Percentiles rank a stretch among this genome's conserved stretches.
Conservation (phyloP, 2,888 invertebrate species). For the Parochlus steinenii region DNA sequence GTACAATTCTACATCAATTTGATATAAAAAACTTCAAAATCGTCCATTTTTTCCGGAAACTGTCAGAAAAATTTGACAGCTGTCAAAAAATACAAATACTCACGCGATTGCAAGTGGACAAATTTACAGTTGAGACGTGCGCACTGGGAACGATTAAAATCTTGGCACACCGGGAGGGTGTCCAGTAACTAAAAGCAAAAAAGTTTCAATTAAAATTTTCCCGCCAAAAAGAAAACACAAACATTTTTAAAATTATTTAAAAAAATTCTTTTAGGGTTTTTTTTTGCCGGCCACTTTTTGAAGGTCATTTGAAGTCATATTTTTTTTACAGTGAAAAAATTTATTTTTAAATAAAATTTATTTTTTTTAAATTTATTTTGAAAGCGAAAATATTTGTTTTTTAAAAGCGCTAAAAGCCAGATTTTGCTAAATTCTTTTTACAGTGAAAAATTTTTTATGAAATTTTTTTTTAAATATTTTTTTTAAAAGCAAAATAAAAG, state of each 20-base stretch:
- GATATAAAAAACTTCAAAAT: not conserved
- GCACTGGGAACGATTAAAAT: conserved; percentile 97
- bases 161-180: conserved; percentile 99
- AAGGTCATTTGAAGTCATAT: not conserved
- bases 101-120: conserved; percentile 95
- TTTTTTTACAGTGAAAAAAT: conserved; percentile 1
- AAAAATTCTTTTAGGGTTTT: conserved; percentile 6
- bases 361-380: not conserved
- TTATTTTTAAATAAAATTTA: not conserved
- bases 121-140: conserved; percentile 94
- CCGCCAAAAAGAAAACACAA: too few species aligned
- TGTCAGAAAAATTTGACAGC: not conserved
- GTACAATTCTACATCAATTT: too few species aligned
- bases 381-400: not conserved
- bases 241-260: too few species aligned
- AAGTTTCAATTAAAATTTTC: conserved; percentile 15
- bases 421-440: too few species aligned
- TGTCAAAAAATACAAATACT: conserved; percentile 23
- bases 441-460: too few species aligned
- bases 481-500: conserved; percentile 4
- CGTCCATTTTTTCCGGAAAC: not conserved
- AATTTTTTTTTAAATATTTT: too few species aligned
- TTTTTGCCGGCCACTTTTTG: not conserved
- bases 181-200: conserved; percentile 79
- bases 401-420: conserved; percentile 1